Base-by-base conservation (phyloP, 2,113 vertebrate species). In the Channa argus region DNA sequence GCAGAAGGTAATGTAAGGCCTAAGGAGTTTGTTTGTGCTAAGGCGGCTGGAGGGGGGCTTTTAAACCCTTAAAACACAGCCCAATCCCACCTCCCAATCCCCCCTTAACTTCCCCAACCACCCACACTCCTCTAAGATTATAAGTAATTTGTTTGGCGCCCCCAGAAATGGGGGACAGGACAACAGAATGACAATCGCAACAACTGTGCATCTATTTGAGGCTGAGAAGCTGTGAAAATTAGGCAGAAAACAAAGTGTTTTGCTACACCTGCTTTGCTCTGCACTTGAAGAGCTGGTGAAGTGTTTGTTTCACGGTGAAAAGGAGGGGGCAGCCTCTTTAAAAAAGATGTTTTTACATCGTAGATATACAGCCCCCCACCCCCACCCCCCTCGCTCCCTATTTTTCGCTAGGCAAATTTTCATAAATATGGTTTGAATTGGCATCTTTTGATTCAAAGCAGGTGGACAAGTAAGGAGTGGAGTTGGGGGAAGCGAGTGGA, bases 21-120 rank as follows among this genome's bases (percentile, higher is more conserved):
- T 84, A 62, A 83, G 47, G 54, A 85, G 77, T 63, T 88, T 89
- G 83, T 90, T 85, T 89, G 83, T 74, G 61, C 74, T 72, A 66
- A 82, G 37, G 77, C 49, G 1, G 65, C 68, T 78, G 75, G 68
- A 39, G 12, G 85, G 85, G 74, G 82, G 67, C 56, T 52, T 66
- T 67, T 51, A 84, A 87, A 86, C 80, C 80, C 72, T 62, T 54
- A 61, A 73, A 15, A 63, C 56, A 36, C 59, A 43, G 51, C 51
- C 38, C 14, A 65, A 51, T 61, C 44, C 70, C 5, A 7, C n/a
- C 12, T 4, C 33, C 5, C 12, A 46, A 33, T 33, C 3, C 47
- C 34, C 11, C 15, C 37, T 15, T 13, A 58, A 51, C 39, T n/a
- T 33, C 15, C 41, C 59, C 79, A 4, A 71, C 73, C 65, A 53